Conservation (phyloP, 2,797 vertebrate genomes). For the Urocyon cinereoargenteus region DNA sequence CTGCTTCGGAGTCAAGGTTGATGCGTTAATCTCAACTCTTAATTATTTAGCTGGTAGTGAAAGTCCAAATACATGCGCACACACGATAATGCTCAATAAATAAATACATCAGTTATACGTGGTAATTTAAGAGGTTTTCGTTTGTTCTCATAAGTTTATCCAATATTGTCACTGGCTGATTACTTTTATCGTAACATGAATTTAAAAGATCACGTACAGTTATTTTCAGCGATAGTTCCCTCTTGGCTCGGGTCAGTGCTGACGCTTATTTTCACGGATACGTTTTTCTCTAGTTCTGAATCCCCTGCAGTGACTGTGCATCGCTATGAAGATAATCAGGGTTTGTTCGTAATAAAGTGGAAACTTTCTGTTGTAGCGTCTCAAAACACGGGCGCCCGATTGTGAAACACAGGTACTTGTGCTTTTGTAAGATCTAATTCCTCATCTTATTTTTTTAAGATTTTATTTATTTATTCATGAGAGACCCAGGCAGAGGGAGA, state of each 20-base stretch:
- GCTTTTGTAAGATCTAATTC: background rate
- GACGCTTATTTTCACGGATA: background rate
- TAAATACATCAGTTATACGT: background rate
- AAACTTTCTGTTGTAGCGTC: background rate
- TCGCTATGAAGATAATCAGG: background rate
- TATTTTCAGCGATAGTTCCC: background rate
- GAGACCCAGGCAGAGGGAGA: too few species aligned
- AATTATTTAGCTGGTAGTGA: background rate
- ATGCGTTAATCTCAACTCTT: background rate
- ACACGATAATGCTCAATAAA: background rate
- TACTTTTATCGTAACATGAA: background rate
- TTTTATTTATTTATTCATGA: too few species aligned
- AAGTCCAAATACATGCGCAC: background rate
- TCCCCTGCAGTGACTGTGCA: background rate
- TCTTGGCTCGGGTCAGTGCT: background rate
- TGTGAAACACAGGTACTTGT: background rate
- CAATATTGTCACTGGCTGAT: background rate
- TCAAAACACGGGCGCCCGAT: background rate
- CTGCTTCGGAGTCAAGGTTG: background rate
- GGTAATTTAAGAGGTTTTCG: background rate
- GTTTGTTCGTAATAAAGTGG: background rate
- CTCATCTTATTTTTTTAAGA: background rate
- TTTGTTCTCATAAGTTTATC: background rate
- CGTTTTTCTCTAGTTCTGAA: background rate
- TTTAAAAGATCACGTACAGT: constrained; percentile 1